Percentiles rank a stretch among this genome's conserved stretches.
These are phyloP conservation scores for Hippolais icterina DNA, from an alignment of 2,113 vertebrate genomes.

Conservation along the genomic window DNA sequence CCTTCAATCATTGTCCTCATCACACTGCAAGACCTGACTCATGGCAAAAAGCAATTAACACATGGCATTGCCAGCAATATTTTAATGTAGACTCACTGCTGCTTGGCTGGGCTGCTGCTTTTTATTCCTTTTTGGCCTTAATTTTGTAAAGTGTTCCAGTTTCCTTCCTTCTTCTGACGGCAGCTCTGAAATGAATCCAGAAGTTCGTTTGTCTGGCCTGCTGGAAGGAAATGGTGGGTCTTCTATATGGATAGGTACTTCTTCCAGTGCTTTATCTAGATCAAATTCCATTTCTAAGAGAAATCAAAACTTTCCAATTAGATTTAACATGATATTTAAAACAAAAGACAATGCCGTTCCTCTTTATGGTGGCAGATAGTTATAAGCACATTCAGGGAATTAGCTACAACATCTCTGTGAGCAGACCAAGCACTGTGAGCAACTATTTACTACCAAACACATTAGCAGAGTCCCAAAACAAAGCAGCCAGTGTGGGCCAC, in stretches of 20 bases:
- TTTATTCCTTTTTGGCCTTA: conserved; percentile 91
- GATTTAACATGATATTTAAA: conserved; percentile 14
- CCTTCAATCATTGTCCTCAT: background rate
- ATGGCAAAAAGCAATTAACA: background rate
- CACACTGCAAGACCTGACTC: background rate
- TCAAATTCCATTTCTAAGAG: conserved; percentile 96
- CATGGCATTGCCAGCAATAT: background rate
- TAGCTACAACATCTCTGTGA: background rate
- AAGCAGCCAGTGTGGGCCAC: background rate
- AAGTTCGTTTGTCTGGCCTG: conserved; percentile 79
- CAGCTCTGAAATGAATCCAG: conserved; percentile 83
- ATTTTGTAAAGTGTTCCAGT: conserved; percentile 95
- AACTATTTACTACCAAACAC: background rate
- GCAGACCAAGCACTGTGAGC: background rate
- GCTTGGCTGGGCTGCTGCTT: conserved; percentile 88
- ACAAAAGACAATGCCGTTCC: conserved; percentile 7
- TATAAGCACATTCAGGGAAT: background rate
- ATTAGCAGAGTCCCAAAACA: background rate
- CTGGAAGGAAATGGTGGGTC: conserved; percentile 74
- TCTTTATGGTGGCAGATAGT: background rate
- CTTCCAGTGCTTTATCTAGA: conserved; percentile 93
- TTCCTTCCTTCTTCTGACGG: conserved; percentile 94
- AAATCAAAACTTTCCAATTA: conserved; percentile 60
- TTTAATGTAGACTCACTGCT: conserved; percentile 80
- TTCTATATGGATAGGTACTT: conserved; percentile 88